phyloP scores from a whole-genome alignment of 1,140 invertebrate genomes.

The Phymorhynchus buccinoides region DNA sequence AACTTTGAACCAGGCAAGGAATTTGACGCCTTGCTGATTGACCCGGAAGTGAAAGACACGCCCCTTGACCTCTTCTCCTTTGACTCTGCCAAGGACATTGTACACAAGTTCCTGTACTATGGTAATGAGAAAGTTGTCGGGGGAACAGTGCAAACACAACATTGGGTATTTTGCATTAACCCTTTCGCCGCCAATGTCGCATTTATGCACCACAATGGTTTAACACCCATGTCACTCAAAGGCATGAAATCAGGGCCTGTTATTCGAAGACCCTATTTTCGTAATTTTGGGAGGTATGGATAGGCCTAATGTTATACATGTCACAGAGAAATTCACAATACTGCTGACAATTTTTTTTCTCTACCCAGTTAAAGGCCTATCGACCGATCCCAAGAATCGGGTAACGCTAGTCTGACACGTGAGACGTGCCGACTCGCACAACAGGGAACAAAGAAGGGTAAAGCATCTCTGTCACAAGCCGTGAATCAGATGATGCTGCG shows the following conservation, averaged over 20 bases:
- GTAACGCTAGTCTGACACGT: no score
- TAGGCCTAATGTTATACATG: not conserved
- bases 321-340: no score
- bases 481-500: no score
- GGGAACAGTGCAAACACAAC: not conserved
- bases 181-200: not conserved
- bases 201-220: not conserved
- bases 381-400: no score
- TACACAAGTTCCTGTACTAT: conserved; percentile 87
- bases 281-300: no score
- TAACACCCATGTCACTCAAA: not conserved
- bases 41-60: conserved; percentile 63
- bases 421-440: no score
- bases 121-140: conserved; percentile 45
- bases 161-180: not conserved
- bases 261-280: no score
- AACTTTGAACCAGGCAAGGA: conserved; percentile 86
- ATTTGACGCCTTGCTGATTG: conserved; percentile 86
- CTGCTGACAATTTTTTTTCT: no score
- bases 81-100: conserved; percentile 76
- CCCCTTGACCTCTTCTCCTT: conserved; percentile 73
- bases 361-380: no score
- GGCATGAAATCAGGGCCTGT: no score
- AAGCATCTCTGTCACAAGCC: no score
- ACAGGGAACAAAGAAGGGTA: no score